Percentiles rank a stretch among this genome's conserved stretches.
phyloP scores from a whole-genome alignment of 2,888 invertebrate genomes.

The Calliopum simillimum region DNA sequence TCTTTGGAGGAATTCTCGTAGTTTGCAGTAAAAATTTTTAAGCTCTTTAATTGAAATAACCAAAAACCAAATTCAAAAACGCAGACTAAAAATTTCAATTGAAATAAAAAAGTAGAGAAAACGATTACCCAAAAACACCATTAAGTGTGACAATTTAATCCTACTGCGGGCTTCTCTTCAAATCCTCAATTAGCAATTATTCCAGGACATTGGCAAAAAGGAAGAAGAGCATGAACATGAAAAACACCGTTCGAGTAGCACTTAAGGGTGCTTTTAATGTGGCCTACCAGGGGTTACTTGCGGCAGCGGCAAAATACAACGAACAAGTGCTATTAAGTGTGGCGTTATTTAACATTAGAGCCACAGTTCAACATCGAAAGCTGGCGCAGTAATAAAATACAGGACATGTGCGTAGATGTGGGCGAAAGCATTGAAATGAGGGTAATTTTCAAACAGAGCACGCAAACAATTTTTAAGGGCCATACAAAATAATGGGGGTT shows the following conservation, averaged over 20 bases:
- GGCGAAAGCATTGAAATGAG: slow-evolving; percentile 11
- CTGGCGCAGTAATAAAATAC: slow-evolving; percentile 16
- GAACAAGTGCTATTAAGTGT: neutral
- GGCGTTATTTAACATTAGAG: neutral
- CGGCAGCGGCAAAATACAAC: neutral
- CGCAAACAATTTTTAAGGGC: slow-evolving; percentile 32
- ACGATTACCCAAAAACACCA: slow-evolving; percentile 45
- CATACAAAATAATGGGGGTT: slow-evolving; percentile 19
- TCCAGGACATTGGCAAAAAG: slow-evolving; percentile 33
- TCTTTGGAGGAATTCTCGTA: no score
- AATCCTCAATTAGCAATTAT: slow-evolving; percentile 61
- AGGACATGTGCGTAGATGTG: neutral
- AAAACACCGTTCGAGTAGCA: slow-evolving; percentile 5
- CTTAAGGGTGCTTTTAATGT: slow-evolving; percentile 23
- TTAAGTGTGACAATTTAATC: slow-evolving; percentile 57
- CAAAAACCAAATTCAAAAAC: no score
- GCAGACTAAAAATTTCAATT: no score
- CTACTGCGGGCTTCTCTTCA: slow-evolving; percentile 47
- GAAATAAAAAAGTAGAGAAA: slow-evolving; percentile 15
- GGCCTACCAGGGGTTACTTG: neutral
- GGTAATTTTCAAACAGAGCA: slow-evolving; percentile 39
- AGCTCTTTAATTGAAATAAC: no score
- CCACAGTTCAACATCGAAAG: slow-evolving; percentile 3
- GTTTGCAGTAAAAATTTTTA: no score
- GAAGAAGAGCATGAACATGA: slow-evolving; percentile 8